phyloP scores from a whole-genome alignment of 2,113 vertebrate genomes.

The Apodemus sylvaticus region DNA sequence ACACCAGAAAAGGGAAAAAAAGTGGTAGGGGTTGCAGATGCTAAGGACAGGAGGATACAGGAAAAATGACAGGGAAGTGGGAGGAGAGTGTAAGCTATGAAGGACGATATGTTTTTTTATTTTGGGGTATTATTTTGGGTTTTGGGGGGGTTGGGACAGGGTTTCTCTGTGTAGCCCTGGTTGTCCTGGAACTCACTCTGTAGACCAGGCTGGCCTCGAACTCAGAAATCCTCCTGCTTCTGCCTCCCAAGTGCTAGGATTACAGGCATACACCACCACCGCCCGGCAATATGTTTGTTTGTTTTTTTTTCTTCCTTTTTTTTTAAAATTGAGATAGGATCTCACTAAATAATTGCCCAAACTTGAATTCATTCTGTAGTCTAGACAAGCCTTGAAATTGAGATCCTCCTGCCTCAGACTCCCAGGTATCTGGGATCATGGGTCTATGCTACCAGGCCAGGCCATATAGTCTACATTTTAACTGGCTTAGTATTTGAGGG shows the following conservation, averaged over 20 bases:
- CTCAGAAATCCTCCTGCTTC: too few species aligned
- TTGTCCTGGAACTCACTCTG: too few species aligned
- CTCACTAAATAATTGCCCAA: not conserved
- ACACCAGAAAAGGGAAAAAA: not conserved
- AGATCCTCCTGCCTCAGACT: not conserved
- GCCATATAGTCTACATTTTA: not conserved
- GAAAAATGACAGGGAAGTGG: not conserved
- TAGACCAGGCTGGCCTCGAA: too few species aligned
- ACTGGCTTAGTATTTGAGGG: not conserved
- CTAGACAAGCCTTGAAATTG: not conserved
- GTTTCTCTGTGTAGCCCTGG: too few species aligned
- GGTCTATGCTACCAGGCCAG: not conserved
- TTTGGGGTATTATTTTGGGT: too few species aligned
- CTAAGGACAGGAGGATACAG: not conserved
- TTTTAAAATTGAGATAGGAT: not conserved
- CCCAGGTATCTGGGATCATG: not conserved
- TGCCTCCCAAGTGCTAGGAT: too few species aligned
- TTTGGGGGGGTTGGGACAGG: too few species aligned
- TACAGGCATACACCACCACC: too few species aligned
- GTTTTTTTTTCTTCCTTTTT: not conserved
- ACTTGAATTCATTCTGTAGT: not conserved
- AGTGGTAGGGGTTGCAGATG: not conserved
- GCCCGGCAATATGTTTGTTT: too few species aligned
- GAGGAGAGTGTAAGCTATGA: not conserved
- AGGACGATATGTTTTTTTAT: accelerated